Percentiles rank a stretch among this genome's conserved stretches.
phyloP scores from a whole-genome alignment of 1,140 invertebrate species.

The Anastatus disparis region DNA sequence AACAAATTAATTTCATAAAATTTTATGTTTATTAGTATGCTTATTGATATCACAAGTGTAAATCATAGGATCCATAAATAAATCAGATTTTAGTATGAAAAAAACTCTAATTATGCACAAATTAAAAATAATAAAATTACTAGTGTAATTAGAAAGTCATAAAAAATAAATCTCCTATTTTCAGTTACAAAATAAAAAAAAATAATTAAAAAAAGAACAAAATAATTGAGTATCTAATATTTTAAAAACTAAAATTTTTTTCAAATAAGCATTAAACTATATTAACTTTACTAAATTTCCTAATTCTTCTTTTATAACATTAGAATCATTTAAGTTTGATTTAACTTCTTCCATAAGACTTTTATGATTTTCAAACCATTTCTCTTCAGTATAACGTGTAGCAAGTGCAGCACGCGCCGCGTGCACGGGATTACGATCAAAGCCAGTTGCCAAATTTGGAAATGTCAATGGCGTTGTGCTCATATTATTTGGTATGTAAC shows the following conservation, averaged over 20 bases:
- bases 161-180: background rate
- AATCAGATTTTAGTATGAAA: too few species aligned
- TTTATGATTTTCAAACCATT: constrained; percentile 8
- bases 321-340: background rate
- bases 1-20: too few species aligned
- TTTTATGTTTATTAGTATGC: too few species aligned
- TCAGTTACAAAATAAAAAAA: too few species aligned
- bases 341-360: background rate
- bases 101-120: too few species aligned
- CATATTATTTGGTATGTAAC: constrained; percentile 76
- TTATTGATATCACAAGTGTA: too few species aligned
- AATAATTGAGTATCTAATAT: too few species aligned
- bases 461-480: constrained; percentile 78
- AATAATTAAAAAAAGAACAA: too few species aligned
- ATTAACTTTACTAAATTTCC: constrained; percentile 12
- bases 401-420: constrained; percentile 76
- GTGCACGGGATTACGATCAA: constrained; percentile 82
- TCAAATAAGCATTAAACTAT: too few species aligned
- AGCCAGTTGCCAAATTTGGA: constrained; percentile 82
- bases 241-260: too few species aligned
- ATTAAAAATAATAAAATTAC: too few species aligned
- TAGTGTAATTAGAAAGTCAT: background rate
- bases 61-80: too few species aligned
- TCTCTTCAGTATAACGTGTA: background rate
- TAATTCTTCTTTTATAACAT: background rate